A percentile compares a stretch with the other conserved stretches of the same genome.
Evolutionary conservation across 2,888 invertebrate genomes (phyloP).

Genomic region (Cryptocheilus praepositus): DNA sequence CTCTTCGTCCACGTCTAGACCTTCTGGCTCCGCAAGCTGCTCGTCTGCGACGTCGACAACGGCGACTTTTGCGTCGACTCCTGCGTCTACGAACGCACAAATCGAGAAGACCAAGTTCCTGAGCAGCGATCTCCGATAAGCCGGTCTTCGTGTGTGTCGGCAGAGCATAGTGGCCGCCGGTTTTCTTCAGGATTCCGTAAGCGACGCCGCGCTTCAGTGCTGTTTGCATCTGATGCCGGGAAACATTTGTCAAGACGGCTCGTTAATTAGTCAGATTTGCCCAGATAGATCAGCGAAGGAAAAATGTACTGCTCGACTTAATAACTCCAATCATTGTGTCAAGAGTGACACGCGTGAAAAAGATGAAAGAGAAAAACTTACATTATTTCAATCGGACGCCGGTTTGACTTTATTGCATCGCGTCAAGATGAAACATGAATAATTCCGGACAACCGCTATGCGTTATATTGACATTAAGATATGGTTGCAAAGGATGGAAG

Average conservation of each 20-base stretch:
- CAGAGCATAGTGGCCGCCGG: constrained; percentile 50
- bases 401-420: too few relatives aligned
- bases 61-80: constrained; percentile 18
- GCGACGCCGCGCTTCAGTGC: constrained; percentile 60
- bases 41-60: constrained; percentile 15
- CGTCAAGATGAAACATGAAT: too few relatives aligned
- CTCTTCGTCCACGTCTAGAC: neutral
- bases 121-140: constrained; percentile 52
- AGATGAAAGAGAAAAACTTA: too few relatives aligned
- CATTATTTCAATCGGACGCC: too few relatives aligned
- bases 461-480: too few relatives aligned
- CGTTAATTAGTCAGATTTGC: too few relatives aligned
- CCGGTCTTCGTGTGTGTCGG: constrained; percentile 48
- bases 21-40: constrained; percentile 25
- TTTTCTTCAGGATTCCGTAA: constrained; percentile 57
- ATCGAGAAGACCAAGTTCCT: constrained; percentile 59
- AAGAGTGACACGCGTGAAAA: too few relatives aligned
- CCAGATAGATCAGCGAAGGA: too few relatives aligned
- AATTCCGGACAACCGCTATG: too few relatives aligned
- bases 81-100: constrained; percentile 40
- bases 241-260: neutral
- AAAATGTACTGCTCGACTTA: too few relatives aligned
- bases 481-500: too few relatives aligned
- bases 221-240: constrained; percentile 47
- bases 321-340: too few relatives aligned